Base-by-base conservation (phyloP, 2,113 vertebrate genomes). In the Salvelinus alpinus region DNA sequence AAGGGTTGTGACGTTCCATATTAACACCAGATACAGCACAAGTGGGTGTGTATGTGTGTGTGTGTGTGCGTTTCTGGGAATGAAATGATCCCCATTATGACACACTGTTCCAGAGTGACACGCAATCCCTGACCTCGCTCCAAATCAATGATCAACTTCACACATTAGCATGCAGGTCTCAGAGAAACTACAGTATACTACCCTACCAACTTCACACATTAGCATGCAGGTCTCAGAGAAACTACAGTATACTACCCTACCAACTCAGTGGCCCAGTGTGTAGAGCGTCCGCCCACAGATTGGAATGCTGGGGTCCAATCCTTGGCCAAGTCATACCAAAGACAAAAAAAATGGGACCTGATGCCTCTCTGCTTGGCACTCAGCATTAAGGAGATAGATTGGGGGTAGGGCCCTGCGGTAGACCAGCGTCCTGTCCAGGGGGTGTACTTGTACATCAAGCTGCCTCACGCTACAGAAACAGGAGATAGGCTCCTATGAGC, bases 71-170 rank as follows among this genome's bases (percentile, higher is more conserved):
- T 85, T 86, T 86, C 83, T 87, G 85, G 80, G 82, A 87, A 85
- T 87, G 75, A 88, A 90, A 90, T 78, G 71, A 86, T 83, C 85
- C 83, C 73, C 62, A 73, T 83, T 86, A 86, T 84, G 87, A 83
- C 88, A 85, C 79, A 20, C 62, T 85, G 90, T 80, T 82, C 81
- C 83, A 88, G 81, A 87, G 77, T 67, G 81, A 80, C 82, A 79
- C 79, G 14, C 51, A 76, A 80, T 51, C 83, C 81, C 80, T 86
- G 88, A 85, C 79, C 80, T 88, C 38, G 88, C 85, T 93, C 91
- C 88, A 92, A 90, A 93, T 89, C 91, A 92, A 89, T 92, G 90
- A 92, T 91, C 93, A 92, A 92, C 90, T 92, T 92, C 88, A 87
- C 83, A 92, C 91, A 91, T 48, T 48, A 13, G 12, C 86, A 88